Percentiles rank a stretch among this genome's conserved stretches.
These are phyloP conservation scores for Campopleginae sp. DNA, from an alignment of 2,888 invertebrate species.

Conservation along the genomic window DNA sequence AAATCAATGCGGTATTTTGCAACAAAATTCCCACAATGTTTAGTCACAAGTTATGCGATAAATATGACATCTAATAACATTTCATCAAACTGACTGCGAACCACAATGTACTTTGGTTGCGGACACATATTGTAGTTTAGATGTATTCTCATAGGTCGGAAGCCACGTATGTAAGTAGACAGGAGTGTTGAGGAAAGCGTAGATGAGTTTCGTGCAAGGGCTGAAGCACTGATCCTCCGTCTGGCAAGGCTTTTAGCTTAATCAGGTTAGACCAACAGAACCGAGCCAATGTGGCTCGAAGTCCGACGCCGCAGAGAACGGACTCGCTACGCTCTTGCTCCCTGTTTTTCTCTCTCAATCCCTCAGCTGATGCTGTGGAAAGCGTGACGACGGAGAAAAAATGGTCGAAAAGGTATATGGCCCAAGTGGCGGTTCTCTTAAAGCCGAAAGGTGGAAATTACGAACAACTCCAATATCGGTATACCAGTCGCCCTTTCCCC, in stretches of 20 bases:
- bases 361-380: conserved; percentile 32
- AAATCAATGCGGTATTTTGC: neutral
- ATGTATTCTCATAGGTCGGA: conserved; percentile 4
- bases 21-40: neutral
- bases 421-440: conserved; percentile 54
- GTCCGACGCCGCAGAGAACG: conserved; percentile 64
- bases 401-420: conserved; percentile 47
- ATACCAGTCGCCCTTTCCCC: conserved; percentile 42
- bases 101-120: neutral
- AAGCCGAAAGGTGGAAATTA: conserved; percentile 71
- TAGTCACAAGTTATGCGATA: neutral
- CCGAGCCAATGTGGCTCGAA: conserved; percentile 45
- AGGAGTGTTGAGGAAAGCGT: conserved; percentile 13
- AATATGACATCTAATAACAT: neutral
- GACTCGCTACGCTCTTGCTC: conserved; percentile 28
- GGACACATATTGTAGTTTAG: neutral
- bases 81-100: neutral
- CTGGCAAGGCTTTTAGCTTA: conserved; percentile 74
- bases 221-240: conserved; percentile 68
- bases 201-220: conserved; percentile 42
- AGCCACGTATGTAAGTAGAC: conserved; percentile 1
- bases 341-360: conserved; percentile 20
- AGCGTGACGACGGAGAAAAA: conserved; percentile 53
- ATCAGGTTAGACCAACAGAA: conserved; percentile 72
- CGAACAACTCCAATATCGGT: conserved; percentile 70